These are phyloP conservation scores for Acridotheres tristis DNA, from an alignment of 2,797 vertebrate genomes.

Conservation along the genomic window DNA sequence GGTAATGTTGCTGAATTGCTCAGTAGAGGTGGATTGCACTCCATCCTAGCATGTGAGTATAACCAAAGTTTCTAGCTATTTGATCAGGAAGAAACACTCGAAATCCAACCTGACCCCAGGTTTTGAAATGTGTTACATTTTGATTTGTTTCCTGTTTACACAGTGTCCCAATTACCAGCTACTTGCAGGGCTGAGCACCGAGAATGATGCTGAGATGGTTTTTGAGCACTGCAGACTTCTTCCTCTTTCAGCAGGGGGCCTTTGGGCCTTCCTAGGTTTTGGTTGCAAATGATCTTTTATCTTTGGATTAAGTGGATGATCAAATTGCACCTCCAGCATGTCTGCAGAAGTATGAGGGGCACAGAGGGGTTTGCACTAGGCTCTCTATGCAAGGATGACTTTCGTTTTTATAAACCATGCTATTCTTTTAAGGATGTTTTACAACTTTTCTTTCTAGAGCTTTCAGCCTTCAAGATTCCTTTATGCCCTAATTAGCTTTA, in stretches of 20 bases:
- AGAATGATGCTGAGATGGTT: background rate
- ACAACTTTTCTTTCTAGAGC: background rate
- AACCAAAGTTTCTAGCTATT: background rate
- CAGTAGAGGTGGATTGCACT: background rate
- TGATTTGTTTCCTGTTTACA: background rate
- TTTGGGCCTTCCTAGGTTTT: background rate
- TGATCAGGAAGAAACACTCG: background rate
- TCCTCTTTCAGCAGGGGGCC: background rate
- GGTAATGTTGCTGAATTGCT: background rate
- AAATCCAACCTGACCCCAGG: background rate
- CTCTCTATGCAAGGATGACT: background rate
- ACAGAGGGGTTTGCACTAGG: background rate
- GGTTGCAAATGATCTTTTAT: background rate
- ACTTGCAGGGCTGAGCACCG: background rate
- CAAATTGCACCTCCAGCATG: background rate
- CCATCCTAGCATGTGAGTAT: background rate
- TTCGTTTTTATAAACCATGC: background rate
- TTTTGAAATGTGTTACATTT: background rate
- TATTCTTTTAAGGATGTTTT: background rate
- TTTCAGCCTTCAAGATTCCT: constrained; percentile 10
- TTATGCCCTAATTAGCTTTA: constrained; percentile 32
- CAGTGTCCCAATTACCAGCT: background rate
- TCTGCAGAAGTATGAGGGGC: background rate
- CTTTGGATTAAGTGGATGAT: background rate
- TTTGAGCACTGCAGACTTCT: background rate